Evolutionary conservation across 2,113 vertebrate species (phyloP).

Genomic region (Rhabdornis inornatus): DNA sequence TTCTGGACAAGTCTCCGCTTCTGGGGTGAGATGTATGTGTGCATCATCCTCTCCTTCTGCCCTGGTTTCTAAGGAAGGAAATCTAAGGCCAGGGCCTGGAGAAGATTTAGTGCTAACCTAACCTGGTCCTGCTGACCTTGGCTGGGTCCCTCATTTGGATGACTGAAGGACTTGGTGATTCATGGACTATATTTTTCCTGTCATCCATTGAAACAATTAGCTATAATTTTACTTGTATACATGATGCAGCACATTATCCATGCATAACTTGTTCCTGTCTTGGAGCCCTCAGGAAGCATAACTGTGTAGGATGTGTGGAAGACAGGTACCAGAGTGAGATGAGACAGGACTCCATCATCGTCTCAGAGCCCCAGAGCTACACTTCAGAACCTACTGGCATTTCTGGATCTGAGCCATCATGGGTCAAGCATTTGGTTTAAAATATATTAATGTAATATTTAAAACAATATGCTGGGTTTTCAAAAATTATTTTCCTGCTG

Average conservation of each 20-base stretch:
- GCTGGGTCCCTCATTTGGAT: not conserved
- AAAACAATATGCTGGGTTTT: fast-evolving
- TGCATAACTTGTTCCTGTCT: not conserved
- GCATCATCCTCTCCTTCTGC: not conserved
- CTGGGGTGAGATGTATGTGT: fast-evolving
- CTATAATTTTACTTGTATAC: not conserved
- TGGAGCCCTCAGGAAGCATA: not conserved
- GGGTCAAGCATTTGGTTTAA: not conserved
- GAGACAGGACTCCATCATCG: not conserved
- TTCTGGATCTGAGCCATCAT: not conserved
- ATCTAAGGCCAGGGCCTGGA: not conserved
- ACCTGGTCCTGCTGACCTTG: not conserved
- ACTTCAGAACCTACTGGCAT: not conserved
- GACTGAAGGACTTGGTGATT: not conserved
- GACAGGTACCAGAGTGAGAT: not conserved
- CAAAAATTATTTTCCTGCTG: not conserved
- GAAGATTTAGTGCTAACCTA: not conserved
- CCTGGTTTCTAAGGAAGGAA: not conserved
- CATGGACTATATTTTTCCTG: not conserved
- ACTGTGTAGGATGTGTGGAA: not conserved
- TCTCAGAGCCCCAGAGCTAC: not conserved
- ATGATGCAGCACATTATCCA: not conserved
- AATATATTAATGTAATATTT: not conserved
- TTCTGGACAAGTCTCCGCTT: not conserved
- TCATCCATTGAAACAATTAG: not conserved